Conservation (phyloP, 1,140 invertebrate genomes). For the Camponotus pennsylvanicus region DNA sequence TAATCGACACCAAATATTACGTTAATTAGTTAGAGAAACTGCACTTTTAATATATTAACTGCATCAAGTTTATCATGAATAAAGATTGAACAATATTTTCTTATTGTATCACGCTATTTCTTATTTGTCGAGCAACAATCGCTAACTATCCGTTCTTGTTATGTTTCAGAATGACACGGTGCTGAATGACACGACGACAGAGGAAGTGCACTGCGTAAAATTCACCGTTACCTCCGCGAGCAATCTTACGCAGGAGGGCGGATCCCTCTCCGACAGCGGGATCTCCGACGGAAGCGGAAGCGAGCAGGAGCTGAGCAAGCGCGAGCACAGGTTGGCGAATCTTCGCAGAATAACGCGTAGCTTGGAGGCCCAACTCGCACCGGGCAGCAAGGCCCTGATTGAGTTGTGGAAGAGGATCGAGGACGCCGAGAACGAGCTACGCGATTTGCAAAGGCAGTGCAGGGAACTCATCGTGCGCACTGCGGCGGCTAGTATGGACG, state of each 20-base stretch:
- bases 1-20: background rate
- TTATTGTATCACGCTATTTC: background rate
- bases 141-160: background rate
- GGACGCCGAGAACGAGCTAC: conserved; percentile 92
- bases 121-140: background rate
- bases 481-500: conserved; percentile 86
- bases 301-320: conserved; percentile 91
- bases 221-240: conserved; percentile 76
- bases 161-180: conserved; percentile 79
- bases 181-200: conserved; percentile 64
- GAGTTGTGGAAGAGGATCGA: conserved; percentile 89
- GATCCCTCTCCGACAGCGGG: conserved; percentile 91
- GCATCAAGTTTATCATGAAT: background rate
- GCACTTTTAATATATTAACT: background rate
- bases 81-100: background rate
- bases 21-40: background rate
- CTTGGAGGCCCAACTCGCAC: conserved; percentile 89
- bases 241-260: conserved; percentile 84
- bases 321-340: conserved; percentile 90
- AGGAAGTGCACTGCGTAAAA: conserved; percentile 72
- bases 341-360: conserved; percentile 89
- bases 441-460: conserved; percentile 92
- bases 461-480: conserved; percentile 91
- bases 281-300: conserved; percentile 91
- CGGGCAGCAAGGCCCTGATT: conserved; percentile 88